Conservation (phyloP, 1,140 invertebrate species). For the Dreissena rostriformis region DNA sequence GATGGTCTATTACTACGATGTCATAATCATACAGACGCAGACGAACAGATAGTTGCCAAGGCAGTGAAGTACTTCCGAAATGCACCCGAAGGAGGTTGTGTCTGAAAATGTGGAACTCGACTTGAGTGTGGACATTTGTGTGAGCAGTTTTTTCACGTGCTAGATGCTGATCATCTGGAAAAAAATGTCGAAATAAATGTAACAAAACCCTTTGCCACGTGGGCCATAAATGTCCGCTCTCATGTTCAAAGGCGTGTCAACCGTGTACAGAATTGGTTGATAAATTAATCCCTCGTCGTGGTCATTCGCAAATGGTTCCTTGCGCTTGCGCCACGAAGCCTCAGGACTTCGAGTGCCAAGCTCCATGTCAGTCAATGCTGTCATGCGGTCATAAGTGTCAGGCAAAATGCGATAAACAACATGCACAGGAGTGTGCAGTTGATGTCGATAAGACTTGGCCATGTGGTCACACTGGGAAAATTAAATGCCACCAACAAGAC, state of each 20-base stretch:
- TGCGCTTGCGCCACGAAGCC: constrained; percentile 60
- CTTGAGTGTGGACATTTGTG: constrained; percentile 80
- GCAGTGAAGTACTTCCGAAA: constrained; percentile 76
- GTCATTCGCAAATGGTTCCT: constrained; percentile 58
- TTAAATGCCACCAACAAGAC: constrained; percentile 66
- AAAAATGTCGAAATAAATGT: constrained; percentile 74
- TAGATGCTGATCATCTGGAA: constrained; percentile 72
- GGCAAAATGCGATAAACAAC: constrained; percentile 85
- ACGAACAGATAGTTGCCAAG: constrained; percentile 58
- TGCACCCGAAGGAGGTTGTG: constrained; percentile 81
- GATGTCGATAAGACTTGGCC: constrained; percentile 62
- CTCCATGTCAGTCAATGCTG: constrained; percentile 58
- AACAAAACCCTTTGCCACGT: constrained; percentile 59
- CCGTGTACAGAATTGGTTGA: constrained; percentile 60
- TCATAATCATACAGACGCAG: constrained; percentile 80
- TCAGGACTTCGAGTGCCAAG: constrained; percentile 33
- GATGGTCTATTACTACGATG: constrained; percentile 78
- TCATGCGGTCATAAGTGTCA: constrained; percentile 85
- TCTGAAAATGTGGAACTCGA: constrained; percentile 72
- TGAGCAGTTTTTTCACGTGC: constrained; percentile 72
- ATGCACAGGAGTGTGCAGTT: constrained; percentile 77
- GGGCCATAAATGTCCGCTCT: constrained; percentile 66
- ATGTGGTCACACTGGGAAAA: constrained; percentile 77
- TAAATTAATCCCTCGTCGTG: constrained; percentile 61
- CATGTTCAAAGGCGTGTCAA: constrained; percentile 69